A percentile compares a stretch with the other conserved stretches of the same genome.
phyloP scores from a whole-genome alignment of 1,140 invertebrate genomes.

The Meteorus sp. region DNA sequence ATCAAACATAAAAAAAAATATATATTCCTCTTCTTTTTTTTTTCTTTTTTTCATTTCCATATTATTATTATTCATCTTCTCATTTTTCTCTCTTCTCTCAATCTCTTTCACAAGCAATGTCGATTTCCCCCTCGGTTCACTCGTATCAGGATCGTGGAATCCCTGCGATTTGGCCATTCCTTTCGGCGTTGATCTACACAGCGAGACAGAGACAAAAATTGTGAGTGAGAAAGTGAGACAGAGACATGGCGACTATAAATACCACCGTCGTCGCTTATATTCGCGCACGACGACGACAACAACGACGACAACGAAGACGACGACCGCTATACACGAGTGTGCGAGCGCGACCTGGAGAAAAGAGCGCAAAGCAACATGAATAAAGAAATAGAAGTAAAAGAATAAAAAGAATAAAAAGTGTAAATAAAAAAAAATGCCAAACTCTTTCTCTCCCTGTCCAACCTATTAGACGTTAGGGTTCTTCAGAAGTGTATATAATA shows the following conservation, averaged over 20 bases:
- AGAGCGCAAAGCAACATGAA: not conserved
- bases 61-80: conserved; percentile 10
- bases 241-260: no score
- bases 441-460: not conserved
- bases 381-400: not conserved
- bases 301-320: conserved; percentile 17
- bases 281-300: conserved; percentile 26
- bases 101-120: conserved; percentile 3
- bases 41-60: conserved; percentile 12
- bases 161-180: conserved; percentile 42
- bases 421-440: not conserved
- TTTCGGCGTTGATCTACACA: conserved; percentile 32
- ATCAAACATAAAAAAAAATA: not conserved
- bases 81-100: not conserved
- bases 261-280: conserved; percentile 38
- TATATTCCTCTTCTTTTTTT: conserved; percentile 8
- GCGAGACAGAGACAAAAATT: conserved; percentile 29
- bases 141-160: conserved; percentile 36
- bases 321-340: not conserved
- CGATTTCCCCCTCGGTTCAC: not conserved
- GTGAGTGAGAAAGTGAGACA: no score
- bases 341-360: not conserved
- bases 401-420: not conserved
- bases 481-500: no score
- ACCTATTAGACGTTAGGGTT: no score